Evolutionary conservation across 2,888 invertebrate species (phyloP), one percentile per base, ranked within the genome.

Genomic region (Meiosimyza platycephala): DNA sequence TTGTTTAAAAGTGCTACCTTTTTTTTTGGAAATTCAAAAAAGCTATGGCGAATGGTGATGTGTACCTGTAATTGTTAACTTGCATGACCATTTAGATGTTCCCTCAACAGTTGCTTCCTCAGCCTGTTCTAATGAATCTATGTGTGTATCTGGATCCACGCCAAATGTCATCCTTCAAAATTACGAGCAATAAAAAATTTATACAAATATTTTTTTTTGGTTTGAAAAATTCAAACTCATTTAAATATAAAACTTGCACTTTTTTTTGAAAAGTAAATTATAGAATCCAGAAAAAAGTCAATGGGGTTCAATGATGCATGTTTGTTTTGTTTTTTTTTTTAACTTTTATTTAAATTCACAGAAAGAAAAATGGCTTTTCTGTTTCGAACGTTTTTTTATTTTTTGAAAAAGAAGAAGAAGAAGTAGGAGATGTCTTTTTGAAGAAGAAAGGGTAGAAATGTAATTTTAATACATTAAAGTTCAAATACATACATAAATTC

Each of bases 61-160:
- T 83, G 84, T 94, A 98, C 97, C 97, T 96, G 97, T 98, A 88
- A 98, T 97, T 90, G 97, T 97, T 92, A 98, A 96, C 94, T 98
- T 98, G 93, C 97, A 97, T 89, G 97, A 97, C 98, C 98, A 98
- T 91, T 98, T 97, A 89, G 97, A 97, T 87, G 97, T 98, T 90
- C 98, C 98, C 91, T 97, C 97, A 89, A 98, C 95, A 90, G 98
- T 97, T 91, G 95, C 94, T 91, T 94, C 94, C 91, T 98, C 95
- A 88, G 97, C 96, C 91, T 97, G 96, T 90, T 97, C 96, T 90
- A 97, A 93, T 90, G 95, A 95, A 93, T 96, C 96, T 91, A 96
- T 95, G 92, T 97, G 97, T 90, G 95, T 95, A 90, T 96, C 96
- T 90, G 96, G 95, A 90, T 96, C 96, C 93, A 96, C 95, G 92